Percentiles rank a stretch among this genome's conserved stretches.
Evolutionary conservation across 1,140 invertebrate genomes (phyloP).

Genomic region (Campodea augens): DNA sequence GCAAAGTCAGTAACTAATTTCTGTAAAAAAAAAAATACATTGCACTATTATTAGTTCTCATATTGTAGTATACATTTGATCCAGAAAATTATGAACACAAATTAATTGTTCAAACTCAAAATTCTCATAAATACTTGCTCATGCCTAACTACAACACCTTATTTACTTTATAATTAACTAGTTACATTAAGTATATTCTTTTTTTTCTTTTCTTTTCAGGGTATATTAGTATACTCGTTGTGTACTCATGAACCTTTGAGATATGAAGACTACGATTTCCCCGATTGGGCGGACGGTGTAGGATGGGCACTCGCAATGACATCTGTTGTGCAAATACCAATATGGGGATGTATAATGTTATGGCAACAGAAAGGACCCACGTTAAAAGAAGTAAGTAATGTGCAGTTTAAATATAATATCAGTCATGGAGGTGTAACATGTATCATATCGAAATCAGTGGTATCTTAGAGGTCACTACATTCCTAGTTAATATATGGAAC

Average conservation of each 20-base stretch:
- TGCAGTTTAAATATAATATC: background rate
- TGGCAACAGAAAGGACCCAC: slow-evolving; percentile 16
- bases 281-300: slow-evolving; percentile 27
- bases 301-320: slow-evolving; percentile 28
- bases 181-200: too few species aligned
- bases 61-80: too few species aligned
- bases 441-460: background rate
- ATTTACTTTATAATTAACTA: too few species aligned
- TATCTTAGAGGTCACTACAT: background rate
- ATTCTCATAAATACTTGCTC: too few species aligned
- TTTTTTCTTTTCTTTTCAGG: slow-evolving; percentile 18
- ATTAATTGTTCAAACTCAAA: too few species aligned
- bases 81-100: too few species aligned
- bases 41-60: too few species aligned
- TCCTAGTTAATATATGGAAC: background rate
- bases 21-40: too few species aligned
- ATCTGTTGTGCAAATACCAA: slow-evolving; percentile 26
- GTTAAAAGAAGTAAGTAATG: slow-evolving; percentile 18
- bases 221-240: slow-evolving; percentile 22
- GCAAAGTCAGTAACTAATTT: too few species aligned
- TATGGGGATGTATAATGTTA: slow-evolving; percentile 20
- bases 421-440: background rate
- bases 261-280: slow-evolving; percentile 23
- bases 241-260: slow-evolving; percentile 17
- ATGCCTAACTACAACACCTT: too few species aligned